Evolutionary conservation across 1,140 invertebrate species (phyloP), one percentile per base, ranked within the genome.

Genomic region (Pomacea maculata): DNA sequence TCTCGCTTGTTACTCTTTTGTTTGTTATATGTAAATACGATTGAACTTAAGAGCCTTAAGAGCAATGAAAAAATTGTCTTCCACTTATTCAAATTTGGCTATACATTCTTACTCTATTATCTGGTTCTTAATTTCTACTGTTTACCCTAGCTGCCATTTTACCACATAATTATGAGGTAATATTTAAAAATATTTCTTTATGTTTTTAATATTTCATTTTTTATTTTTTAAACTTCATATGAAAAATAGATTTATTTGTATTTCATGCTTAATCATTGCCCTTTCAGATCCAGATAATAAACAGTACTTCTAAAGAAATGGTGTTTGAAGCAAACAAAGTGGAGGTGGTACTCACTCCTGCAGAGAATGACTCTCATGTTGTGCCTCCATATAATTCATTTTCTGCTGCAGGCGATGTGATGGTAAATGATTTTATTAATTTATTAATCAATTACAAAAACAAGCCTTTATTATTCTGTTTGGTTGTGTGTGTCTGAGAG

Each of bases 301-400:
- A 83, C 70, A 82, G 45, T 34, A 75, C 82, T 45, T 71, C 68
- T 14, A 70, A 65, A n/a, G n/a, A 83, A 3, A 74, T 85, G 11
- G 25, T 83, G 21, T 85, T 85, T 71, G 61, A 82, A 68, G 82
- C 85, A 54, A 75, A 76, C 11, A 45, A 80, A 72, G 79, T 55
- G 29, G 89, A 90, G 52, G 80, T 82, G 12, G 71, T 83, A 17
- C 64, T 89, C 19, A 75, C 77, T 10, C 80, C 84, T 64, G 82
- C 85, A 10, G 83, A 88, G 61, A 86, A 87, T 72, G 83, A 86
- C 15, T 81, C 82, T 11, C 82, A 85, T 61, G 83, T 89, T 15
- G 85, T 89, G 10, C 83, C 85, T 4, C 87, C 88, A n/a, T 90
- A 87, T 73, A 89, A 89, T 83, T 86, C 86, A 0, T 89, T 82